Evolutionary conservation across 1,140 invertebrate species (phyloP).

Genomic region (Oncopeltus fasciatus): DNA sequence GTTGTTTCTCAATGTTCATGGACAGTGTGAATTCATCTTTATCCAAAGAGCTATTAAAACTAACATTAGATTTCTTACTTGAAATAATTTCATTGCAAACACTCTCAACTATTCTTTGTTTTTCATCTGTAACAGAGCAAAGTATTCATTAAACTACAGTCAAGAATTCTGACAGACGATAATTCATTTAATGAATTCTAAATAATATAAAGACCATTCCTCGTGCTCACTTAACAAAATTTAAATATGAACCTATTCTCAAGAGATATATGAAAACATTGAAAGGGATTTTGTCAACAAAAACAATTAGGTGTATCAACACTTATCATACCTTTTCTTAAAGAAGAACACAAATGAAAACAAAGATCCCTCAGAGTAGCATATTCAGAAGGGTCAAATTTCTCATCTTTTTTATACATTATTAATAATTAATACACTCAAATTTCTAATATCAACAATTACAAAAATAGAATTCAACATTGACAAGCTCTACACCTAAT

Average conservation of each 20-base stretch:
- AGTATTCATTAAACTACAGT: no score
- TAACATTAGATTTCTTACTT: background rate
- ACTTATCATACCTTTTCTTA: background rate
- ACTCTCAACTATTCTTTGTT: background rate
- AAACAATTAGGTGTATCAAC: no score
- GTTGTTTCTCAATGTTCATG: conserved; percentile 7
- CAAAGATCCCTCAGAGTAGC: background rate
- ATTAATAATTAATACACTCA: background rate
- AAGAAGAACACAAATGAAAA: background rate
- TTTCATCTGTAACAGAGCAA: background rate
- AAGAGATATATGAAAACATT: no score
- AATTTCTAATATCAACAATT: no score
- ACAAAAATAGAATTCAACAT: no score
- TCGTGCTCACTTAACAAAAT: no score
- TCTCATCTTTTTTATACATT: background rate
- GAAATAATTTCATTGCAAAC: background rate
- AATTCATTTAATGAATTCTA: no score
- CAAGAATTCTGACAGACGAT: no score
- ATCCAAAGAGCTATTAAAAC: background rate
- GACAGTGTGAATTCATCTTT: conserved; percentile 6
- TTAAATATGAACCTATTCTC: no score
- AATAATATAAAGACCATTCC: no score
- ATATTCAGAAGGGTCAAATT: background rate
- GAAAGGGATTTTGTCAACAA: no score
- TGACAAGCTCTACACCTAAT: no score